These are phyloP conservation scores for Sebastes goodei DNA, from an alignment of 2,797 vertebrate species.

Conservation along the genomic window DNA sequence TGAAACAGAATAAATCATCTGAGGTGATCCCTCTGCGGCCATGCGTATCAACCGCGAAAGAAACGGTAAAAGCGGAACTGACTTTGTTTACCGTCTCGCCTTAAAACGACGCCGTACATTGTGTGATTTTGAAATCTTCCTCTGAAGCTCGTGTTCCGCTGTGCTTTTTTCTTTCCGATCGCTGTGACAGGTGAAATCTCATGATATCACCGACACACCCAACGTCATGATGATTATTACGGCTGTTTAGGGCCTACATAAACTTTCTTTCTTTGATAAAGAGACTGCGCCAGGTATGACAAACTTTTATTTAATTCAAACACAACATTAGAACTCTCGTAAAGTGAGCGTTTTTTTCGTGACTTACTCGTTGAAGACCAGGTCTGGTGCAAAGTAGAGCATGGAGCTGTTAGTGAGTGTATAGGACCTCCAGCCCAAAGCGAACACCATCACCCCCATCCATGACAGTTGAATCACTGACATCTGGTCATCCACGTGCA, in stretches of 20 bases:
- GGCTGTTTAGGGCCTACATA: not conserved
- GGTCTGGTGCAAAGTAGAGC: conserved; percentile 95
- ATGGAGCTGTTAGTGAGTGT: conserved; percentile 92
- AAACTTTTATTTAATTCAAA: not conserved
- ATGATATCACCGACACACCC: not conserved
- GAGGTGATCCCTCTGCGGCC: conserved; percentile 53
- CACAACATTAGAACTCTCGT: not conserved
- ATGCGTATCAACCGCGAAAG: conserved; percentile 24
- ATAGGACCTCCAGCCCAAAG: conserved; percentile 95
- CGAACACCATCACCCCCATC: conserved; percentile 97
- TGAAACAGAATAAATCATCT: conserved; percentile 67
- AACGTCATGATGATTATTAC: not conserved
- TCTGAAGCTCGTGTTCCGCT: conserved; percentile 38
- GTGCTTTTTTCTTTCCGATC: conserved; percentile 13
- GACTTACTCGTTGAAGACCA: conserved; percentile 98
- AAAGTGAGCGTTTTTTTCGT: not conserved
- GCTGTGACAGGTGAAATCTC: conserved; percentile 34
- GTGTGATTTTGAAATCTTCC: conserved; percentile 27
- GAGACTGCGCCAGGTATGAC: not conserved
- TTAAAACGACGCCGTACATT: not conserved
- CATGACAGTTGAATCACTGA: conserved; percentile 95
- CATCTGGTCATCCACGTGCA: conserved; percentile 96
- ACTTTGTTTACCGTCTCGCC: conserved; percentile 47
- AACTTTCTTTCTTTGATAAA: conserved; percentile 16
- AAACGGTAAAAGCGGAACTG: conserved; percentile 25